Conservation (phyloP, 2,888 invertebrate species). For the Exocentrus adspersus region DNA sequence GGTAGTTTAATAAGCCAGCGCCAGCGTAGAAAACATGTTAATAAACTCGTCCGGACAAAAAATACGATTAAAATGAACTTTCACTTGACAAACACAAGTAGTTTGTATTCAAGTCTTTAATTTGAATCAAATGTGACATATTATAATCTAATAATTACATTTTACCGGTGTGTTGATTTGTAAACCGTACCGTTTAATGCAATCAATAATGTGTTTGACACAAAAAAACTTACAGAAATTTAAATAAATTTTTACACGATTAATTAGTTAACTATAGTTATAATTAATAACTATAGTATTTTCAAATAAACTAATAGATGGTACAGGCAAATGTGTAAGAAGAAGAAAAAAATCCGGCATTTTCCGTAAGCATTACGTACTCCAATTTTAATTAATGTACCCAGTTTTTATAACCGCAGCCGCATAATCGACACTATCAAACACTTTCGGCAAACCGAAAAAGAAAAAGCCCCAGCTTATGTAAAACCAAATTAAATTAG, state of each 20-base stretch:
- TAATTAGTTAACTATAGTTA: too few relatives aligned
- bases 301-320: too few relatives aligned
- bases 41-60: background rate
- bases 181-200: too few relatives aligned
- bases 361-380: too few relatives aligned
- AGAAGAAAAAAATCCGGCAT: too few relatives aligned
- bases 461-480: constrained; percentile 1
- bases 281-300: too few relatives aligned
- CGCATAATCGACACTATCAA: background rate
- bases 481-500: constrained; percentile 17
- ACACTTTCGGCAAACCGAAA: background rate
- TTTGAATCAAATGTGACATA: background rate
- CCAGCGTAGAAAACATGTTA: background rate
- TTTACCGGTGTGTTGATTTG: too few relatives aligned
- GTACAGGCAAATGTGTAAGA: too few relatives aligned
- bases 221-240: too few relatives aligned
- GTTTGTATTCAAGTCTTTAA: background rate
- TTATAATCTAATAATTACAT: too few relatives aligned
- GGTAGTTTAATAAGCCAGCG: background rate
- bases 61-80: background rate
- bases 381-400: background rate
- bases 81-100: background rate
- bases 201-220: too few relatives aligned
- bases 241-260: too few relatives aligned
- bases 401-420: background rate